Evolutionary conservation across 2,888 invertebrate genomes (phyloP).

Genomic region (Synergus umbraculus): DNA sequence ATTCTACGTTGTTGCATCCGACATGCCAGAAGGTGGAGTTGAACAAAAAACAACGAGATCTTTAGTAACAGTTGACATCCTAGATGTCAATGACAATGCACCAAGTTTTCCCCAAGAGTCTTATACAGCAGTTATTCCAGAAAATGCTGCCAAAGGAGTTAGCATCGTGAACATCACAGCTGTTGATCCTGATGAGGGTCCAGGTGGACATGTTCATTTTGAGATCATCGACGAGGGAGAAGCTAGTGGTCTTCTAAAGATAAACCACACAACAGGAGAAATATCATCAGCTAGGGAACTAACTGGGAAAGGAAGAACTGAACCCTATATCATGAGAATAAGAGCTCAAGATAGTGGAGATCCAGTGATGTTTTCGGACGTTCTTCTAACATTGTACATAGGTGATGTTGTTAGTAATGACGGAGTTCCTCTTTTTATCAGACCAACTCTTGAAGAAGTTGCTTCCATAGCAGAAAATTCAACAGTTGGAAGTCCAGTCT

Average conservation of each 20-base stretch:
- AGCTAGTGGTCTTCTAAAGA: constrained; percentile 84
- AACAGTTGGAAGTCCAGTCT: constrained; percentile 85
- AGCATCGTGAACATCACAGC: constrained; percentile 85
- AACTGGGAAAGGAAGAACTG: constrained; percentile 87
- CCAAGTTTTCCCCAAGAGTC: constrained; percentile 83
- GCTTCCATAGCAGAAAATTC: constrained; percentile 87
- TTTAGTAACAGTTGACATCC: constrained; percentile 83
- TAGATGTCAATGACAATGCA: constrained; percentile 89
- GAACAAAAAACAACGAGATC: constrained; percentile 83
- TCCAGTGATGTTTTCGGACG: constrained; percentile 81
- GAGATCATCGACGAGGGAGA: constrained; percentile 87
- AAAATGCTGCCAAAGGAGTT: constrained; percentile 84
- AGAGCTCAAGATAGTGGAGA: constrained; percentile 85
- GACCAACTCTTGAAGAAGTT: constrained; percentile 85
- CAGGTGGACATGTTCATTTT: constrained; percentile 85
- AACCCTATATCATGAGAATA: constrained; percentile 84
- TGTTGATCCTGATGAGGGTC: constrained; percentile 87
- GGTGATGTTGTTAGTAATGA: constrained; percentile 90
- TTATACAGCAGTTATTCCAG: constrained; percentile 87
- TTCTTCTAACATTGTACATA: constrained; percentile 83
- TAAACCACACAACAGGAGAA: constrained; percentile 84
- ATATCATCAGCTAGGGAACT: constrained; percentile 83
- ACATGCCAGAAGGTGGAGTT: constrained; percentile 85
- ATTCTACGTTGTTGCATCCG: constrained; percentile 86
- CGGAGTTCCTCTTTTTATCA: constrained; percentile 87